Evolutionary conservation across 2,113 vertebrate genomes (phyloP).

Genomic region (Arizona elegans): DNA sequence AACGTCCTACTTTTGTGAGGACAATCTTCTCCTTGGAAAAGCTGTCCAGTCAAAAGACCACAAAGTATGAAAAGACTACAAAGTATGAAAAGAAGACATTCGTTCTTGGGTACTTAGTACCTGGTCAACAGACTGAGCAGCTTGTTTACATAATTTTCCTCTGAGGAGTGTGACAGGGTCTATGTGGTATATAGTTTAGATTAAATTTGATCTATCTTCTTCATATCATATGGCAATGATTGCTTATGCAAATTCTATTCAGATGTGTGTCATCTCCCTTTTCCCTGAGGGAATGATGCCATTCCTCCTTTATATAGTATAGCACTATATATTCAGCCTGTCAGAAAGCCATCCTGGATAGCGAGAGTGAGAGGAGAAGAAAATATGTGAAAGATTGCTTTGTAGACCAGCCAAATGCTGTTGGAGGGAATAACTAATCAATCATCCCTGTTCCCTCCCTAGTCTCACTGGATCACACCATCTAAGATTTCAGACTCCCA

Average conservation of each 20-base stretch:
- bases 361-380: neutral
- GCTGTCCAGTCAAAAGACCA: neutral
- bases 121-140: neutral
- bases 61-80: neutral
- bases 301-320: neutral
- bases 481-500: neutral
- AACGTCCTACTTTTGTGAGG: neutral
- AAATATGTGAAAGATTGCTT: neutral
- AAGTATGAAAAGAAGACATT: neutral
- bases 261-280: neutral
- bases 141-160: neutral
- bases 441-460: neutral
- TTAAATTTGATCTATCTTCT: neutral
- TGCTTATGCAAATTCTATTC: neutral
- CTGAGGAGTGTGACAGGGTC: neutral
- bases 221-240: neutral
- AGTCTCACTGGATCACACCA: neutral
- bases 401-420: neutral
- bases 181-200: neutral
- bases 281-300: neutral
- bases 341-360: neutral
- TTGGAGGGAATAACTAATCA: neutral
- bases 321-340: neutral
- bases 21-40: neutral
- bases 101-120: neutral